phyloP scores from a whole-genome alignment of 2,113 vertebrate genomes.

The Urocitellus parryii region DNA sequence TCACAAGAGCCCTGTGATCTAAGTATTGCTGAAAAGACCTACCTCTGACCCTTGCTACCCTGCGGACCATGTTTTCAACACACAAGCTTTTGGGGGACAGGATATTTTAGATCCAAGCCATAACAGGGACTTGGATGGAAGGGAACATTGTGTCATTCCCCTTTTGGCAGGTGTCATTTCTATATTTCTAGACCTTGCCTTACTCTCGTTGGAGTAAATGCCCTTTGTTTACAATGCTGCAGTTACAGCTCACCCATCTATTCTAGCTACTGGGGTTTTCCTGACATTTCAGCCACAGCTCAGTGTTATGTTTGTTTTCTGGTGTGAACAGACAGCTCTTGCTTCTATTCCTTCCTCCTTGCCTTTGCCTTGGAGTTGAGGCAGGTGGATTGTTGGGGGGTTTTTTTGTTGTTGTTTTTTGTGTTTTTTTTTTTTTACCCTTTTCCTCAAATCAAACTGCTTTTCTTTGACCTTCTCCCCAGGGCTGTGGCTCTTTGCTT shows the following conservation, averaged over 20 bases:
- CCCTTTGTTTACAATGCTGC: not conserved
- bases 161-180: not conserved
- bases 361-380: not conserved
- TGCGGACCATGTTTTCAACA: too few relatives aligned
- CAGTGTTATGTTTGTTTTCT: not conserved
- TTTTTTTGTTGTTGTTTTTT: too few relatives aligned
- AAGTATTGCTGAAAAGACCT: too few relatives aligned
- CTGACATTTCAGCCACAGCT: not conserved
- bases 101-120: too few relatives aligned
- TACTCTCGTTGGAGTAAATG: not conserved
- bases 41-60: too few relatives aligned
- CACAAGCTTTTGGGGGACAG: too few relatives aligned
- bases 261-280: not conserved
- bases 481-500: not conserved
- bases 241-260: not conserved
- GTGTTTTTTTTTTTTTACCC: not conserved
- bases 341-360: not conserved
- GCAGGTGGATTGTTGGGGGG: too few relatives aligned
- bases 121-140: too few relatives aligned
- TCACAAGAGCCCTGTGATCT: too few relatives aligned
- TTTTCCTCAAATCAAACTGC: not conserved
- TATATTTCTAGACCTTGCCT: not conserved
- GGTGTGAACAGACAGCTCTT: not conserved
- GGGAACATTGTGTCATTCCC: not conserved
- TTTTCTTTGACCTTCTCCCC: not conserved